These are phyloP conservation scores for Sebastes matsubarae DNA, from an alignment of 2,797 vertebrate genomes.

Conservation along the genomic window DNA sequence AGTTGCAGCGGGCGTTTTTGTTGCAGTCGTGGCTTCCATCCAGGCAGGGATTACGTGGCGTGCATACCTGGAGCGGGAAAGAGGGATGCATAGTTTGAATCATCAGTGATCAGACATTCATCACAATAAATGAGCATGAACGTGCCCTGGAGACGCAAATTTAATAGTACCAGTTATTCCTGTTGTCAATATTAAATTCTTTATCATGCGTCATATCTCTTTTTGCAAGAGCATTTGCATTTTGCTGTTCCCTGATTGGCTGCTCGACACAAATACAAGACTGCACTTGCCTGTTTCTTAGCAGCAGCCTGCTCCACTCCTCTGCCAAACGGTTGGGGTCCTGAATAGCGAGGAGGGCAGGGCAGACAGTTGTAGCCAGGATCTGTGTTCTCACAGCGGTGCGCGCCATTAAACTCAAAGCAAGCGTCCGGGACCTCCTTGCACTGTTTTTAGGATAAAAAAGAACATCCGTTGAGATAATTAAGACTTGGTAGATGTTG, in stretches of 20 bases:
- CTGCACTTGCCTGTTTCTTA: slow-evolving; percentile 90
- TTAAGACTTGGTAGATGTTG: background rate
- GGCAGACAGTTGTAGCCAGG: slow-evolving; percentile 98
- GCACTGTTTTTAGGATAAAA: slow-evolving; percentile 81
- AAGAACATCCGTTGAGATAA: background rate
- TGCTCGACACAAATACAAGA: slow-evolving; percentile 2
- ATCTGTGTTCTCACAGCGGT: slow-evolving; percentile 94
- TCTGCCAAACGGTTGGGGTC: slow-evolving; percentile 91
- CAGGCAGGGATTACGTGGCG: slow-evolving; percentile 93
- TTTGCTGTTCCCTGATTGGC: background rate
- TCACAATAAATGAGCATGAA: background rate
- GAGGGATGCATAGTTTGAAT: background rate
- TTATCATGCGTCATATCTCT: background rate
- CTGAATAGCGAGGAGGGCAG: slow-evolving; percentile 92
- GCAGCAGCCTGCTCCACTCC: slow-evolving; percentile 89
- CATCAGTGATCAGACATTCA: background rate
- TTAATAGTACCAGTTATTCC: background rate
- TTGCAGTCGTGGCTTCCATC: slow-evolving; percentile 97
- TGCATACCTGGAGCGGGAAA: slow-evolving; percentile 86
- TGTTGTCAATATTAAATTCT: background rate
- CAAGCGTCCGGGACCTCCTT: slow-evolving; percentile 93
- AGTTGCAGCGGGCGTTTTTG: slow-evolving; percentile 96
- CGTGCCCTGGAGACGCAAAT: background rate
- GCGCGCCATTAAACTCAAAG: slow-evolving; percentile 92
- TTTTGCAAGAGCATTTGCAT: background rate